A percentile compares a stretch with the other conserved stretches of the same genome.
phyloP scores from a whole-genome alignment of 2,797 vertebrate genomes.

The Columba guinea region DNA sequence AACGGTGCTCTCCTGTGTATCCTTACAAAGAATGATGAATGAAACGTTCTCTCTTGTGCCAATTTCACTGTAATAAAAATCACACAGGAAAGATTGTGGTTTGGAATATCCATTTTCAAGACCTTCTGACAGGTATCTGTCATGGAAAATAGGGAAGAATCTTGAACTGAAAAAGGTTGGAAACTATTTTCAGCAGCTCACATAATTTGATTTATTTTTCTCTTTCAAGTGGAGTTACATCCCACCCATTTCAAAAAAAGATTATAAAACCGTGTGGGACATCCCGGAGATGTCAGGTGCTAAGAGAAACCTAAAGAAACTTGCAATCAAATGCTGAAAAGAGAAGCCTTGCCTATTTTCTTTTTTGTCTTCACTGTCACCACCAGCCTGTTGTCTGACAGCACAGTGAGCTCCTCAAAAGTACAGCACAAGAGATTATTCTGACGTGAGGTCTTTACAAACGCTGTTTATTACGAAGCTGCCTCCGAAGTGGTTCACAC shows the following conservation, averaged over 20 bases:
- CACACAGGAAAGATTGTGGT: not conserved
- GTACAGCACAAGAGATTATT: not conserved
- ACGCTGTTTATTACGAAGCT: not conserved
- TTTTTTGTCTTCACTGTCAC: not conserved
- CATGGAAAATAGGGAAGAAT: not conserved
- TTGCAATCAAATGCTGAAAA: not conserved
- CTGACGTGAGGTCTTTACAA: not conserved
- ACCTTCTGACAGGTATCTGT: not conserved
- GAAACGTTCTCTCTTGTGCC: not conserved
- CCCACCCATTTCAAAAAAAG: not conserved
- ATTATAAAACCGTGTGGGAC: not conserved
- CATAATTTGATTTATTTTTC: not conserved
- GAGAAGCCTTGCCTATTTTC: not conserved
- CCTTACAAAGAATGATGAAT: not conserved
- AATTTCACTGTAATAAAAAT: not conserved
- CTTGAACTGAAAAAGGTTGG: not conserved
- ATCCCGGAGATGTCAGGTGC: not conserved
- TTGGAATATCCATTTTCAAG: not conserved
- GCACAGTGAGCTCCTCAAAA: not conserved
- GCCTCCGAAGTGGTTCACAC: not conserved
- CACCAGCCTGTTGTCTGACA: not conserved
- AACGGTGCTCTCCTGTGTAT: not conserved
- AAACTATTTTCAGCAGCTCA: not conserved
- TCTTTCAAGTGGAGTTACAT: not conserved
- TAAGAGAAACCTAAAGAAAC: not conserved